These are phyloP conservation scores for Clarias fuscus DNA, from an alignment of 2,797 vertebrate genomes.

Conservation along the genomic window DNA sequence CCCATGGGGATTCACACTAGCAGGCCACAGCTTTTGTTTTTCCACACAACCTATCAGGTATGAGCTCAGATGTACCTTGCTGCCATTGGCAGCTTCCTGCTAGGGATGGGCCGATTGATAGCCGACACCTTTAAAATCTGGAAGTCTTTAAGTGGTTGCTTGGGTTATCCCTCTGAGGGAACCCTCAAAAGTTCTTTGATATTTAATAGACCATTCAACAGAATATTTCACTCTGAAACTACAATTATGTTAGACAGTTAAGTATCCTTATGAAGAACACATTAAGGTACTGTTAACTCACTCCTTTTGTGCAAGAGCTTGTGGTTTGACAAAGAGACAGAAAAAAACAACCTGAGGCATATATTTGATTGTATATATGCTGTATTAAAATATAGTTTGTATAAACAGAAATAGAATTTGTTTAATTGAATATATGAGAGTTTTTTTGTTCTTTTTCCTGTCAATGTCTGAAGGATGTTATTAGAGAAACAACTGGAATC, in stretches of 20 bases:
- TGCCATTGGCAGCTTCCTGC: neutral
- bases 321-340: neutral
- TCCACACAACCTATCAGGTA: slow-evolving; percentile 26
- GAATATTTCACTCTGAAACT: neutral
- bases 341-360: neutral
- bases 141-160: neutral
- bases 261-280: neutral
- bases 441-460: neutral
- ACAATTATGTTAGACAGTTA: neutral
- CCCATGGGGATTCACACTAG: slow-evolving; percentile 41
- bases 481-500: neutral
- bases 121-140: slow-evolving; percentile 1
- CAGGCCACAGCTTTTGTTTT: slow-evolving; percentile 51
- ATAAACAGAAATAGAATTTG: neutral
- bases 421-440: slow-evolving; percentile 17
- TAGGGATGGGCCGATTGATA: neutral
- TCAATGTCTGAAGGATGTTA: slow-evolving; percentile 32
- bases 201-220: neutral
- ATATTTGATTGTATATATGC: neutral
- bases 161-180: neutral
- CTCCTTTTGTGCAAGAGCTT: neutral
- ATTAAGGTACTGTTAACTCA: neutral
- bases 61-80: slow-evolving; percentile 25
- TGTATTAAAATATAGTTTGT: neutral
- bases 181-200: slow-evolving; percentile 5